Evolutionary conservation across 2,797 vertebrate species (phyloP), one percentile per base, ranked within the genome.

Genomic region (Tadarida brasiliensis): DNA sequence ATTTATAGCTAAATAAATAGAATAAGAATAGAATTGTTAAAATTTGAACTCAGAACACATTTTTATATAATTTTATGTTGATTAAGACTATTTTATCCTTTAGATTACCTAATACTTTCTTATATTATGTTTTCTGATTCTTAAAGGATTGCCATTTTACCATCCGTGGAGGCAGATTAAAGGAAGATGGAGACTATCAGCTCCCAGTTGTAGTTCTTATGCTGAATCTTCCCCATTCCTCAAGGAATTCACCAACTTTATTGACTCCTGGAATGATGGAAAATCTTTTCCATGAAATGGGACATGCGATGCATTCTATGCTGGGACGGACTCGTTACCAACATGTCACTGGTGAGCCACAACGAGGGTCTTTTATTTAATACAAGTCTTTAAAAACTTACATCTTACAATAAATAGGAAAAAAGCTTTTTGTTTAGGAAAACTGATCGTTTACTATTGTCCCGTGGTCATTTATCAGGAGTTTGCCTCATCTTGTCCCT

Each of bases 241-340:
- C 98, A 35, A 98, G 98, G 94, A 97, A 95, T 1, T 96, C 98
- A 17, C 99, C 99, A 81, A 99, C 99, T 0, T 98, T 99, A 20
- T 98, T 99, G 28, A 99, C 99, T 17, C 99, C 99, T 0, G 99
- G 99, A 33, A 99, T 99, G 99, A 99, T 99, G 99, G 99, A 99
- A 97, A 99, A 99, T 97, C 99, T 99, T 44, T 99, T 99, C 98
- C 99, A 99, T 39, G 99, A 99, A 98, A 99, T 99, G 99, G 99
- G 99, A 0, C 99, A 99, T 49, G 99, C 99, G 94, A 99, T 99
- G 99, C 99, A 99, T 98, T 99, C 99, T 5, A 99, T 99, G 99
- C 98, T 99, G 88, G 99, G 99, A 70, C 99, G 99, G 94, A 99
- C 99, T 68, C 99, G 98, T 61, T 99, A 99, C 98, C 99, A 99